A percentile compares a stretch with the other conserved stretches of the same genome.
These are phyloP conservation scores for Naja naja DNA, from an alignment of 2,113 vertebrate species.

Conservation along the genomic window DNA sequence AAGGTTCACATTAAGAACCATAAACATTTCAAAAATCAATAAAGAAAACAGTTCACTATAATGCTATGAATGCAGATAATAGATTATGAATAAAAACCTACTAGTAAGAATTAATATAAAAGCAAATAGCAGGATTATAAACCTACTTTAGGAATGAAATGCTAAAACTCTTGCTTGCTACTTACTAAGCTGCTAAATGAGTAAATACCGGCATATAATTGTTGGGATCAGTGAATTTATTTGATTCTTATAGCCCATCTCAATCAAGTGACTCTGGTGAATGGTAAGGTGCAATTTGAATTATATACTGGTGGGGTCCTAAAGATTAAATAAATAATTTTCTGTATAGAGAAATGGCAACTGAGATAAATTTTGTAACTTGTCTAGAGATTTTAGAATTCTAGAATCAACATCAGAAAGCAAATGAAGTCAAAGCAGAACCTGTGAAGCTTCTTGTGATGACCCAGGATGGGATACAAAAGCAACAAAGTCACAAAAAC, in stretches of 20 bases:
- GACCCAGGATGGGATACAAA: too few relatives aligned
- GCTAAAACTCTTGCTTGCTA: background rate
- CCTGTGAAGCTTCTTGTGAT: background rate
- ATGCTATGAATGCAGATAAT: background rate
- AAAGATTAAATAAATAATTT: background rate
- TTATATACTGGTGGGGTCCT: background rate
- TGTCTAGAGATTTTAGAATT: background rate
- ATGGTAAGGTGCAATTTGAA: background rate
- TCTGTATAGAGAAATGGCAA: background rate
- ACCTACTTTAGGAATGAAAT: background rate
- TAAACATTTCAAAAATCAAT: background rate
- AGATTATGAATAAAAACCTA: background rate
- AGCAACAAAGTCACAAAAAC: too few relatives aligned
- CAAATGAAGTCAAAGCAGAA: background rate
- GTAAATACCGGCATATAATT: background rate
- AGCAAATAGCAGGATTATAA: background rate
- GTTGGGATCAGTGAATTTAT: background rate
- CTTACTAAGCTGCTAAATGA: background rate
- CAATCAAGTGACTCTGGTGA: background rate
- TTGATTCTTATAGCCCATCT: background rate
- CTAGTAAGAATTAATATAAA: background rate
- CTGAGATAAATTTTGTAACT: background rate
- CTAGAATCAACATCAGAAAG: background rate
- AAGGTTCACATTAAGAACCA: background rate
- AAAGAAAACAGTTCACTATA: background rate